Evolutionary conservation across 2,113 vertebrate species (phyloP).

Genomic region (Blennius ocellaris): DNA sequence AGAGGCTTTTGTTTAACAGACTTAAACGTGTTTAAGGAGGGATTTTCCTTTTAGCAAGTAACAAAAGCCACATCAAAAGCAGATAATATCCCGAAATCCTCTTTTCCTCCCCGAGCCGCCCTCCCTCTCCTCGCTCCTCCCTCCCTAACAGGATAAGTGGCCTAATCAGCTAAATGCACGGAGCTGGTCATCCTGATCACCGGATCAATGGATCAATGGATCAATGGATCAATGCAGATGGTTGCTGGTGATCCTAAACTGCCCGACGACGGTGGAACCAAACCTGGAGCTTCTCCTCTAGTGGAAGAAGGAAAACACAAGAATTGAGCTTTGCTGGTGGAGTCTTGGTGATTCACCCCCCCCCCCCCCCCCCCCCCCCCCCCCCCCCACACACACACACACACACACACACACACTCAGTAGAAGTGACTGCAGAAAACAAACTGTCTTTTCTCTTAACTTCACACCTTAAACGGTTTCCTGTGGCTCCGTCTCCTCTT

Average conservation of each 20-base stretch:
- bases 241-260: constrained; percentile 51
- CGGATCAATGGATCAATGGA: constrained; percentile 74
- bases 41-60: constrained; percentile 22
- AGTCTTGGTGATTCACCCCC: constrained; percentile 51
- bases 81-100: constrained; percentile 66
- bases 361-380: constrained; percentile 20
- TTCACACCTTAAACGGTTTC: constrained; percentile 1
- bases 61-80: constrained; percentile 59
- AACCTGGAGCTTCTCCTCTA: constrained; percentile 41
- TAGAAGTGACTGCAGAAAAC: constrained; percentile 19
- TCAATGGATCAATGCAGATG: constrained; percentile 79
- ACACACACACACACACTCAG: no score
- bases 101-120: constrained; percentile 44
- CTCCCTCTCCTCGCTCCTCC: constrained; percentile 36
- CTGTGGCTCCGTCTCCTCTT: constrained; percentile 21
- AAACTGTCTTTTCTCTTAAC: constrained; percentile 13
- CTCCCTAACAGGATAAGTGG: constrained; percentile 77
- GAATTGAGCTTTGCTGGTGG: constrained; percentile 49
- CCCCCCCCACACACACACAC: constrained; percentile 15
- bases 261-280: constrained; percentile 59
- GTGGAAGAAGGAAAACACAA: no score
- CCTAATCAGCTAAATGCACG: constrained; percentile 79
- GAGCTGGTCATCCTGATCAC: constrained; percentile 57
- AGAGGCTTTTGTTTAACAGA: constrained; percentile 39
- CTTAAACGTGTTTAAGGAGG: constrained; percentile 36